Percentiles rank a stretch among this genome's conserved stretches.
Evolutionary conservation across 2,797 vertebrate species (phyloP).

Genomic region (Dermochelys coriacea): DNA sequence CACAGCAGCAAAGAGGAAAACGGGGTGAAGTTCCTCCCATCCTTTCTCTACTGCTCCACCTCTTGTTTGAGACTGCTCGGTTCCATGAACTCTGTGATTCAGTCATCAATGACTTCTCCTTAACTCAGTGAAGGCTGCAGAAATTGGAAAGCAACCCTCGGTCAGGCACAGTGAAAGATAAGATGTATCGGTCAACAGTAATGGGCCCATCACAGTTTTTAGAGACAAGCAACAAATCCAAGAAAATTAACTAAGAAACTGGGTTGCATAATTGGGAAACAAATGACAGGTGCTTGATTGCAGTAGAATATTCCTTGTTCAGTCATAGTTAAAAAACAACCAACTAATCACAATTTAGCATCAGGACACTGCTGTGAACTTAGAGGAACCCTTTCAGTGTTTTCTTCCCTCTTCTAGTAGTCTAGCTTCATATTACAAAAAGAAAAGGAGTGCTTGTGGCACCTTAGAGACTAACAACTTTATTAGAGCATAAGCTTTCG

Average conservation of each 20-base stretch:
- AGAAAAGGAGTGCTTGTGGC: no score
- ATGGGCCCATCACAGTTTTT: background rate
- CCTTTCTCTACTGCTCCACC: background rate
- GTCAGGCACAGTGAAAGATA: background rate
- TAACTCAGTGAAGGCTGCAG: background rate
- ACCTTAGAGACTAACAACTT: no score
- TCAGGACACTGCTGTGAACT: background rate
- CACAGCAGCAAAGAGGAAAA: background rate
- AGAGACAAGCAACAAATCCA: rapidly evolving
- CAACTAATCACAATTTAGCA: background rate
- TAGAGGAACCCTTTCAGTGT: constrained; percentile 6
- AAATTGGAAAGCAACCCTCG: background rate
- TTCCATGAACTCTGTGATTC: background rate
- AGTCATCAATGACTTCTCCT: background rate
- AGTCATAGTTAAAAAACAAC: rapidly evolving
- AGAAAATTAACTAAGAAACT: background rate
- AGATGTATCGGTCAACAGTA: background rate
- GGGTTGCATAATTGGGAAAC: rapidly evolving
- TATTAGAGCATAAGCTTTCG: no score
- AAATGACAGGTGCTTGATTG: background rate
- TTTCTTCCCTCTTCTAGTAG: background rate
- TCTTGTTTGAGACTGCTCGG: background rate
- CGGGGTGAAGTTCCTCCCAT: background rate
- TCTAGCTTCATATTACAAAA: background rate
- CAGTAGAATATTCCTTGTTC: rapidly evolving